These are phyloP conservation scores for Mythimna vitellina DNA, from an alignment of 2,888 invertebrate genomes.

Conservation along the genomic window DNA sequence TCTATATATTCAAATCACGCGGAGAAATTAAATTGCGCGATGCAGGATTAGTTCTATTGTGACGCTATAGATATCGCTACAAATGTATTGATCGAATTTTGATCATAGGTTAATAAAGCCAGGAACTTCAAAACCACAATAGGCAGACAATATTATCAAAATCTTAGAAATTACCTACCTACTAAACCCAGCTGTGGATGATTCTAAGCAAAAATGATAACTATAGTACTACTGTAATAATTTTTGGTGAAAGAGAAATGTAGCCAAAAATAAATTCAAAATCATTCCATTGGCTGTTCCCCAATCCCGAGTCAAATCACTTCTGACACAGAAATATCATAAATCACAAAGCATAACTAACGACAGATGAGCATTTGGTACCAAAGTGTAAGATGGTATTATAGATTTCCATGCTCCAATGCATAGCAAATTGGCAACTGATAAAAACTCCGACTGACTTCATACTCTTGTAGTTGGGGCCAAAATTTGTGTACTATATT, in stretches of 20 bases:
- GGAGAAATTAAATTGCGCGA: too few species aligned
- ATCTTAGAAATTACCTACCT: background rate
- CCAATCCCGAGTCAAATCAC: background rate
- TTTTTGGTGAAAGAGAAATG: background rate
- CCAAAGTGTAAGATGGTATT: background rate
- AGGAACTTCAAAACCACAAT: background rate
- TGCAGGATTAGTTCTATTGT: too few species aligned
- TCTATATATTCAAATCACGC: too few species aligned
- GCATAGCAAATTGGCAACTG: conserved; percentile 40
- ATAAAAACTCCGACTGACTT: conserved; percentile 3
- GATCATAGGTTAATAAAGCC: background rate
- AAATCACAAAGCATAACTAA: background rate
- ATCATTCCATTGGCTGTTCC: conserved; percentile 1
- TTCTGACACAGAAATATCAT: background rate
- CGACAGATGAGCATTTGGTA: background rate
- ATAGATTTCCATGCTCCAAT: conserved; percentile 22
- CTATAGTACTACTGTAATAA: background rate
- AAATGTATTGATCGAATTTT: background rate
- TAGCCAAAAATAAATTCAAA: background rate
- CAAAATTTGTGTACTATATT: conserved; percentile 9
- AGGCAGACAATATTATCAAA: background rate
- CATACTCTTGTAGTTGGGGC: background rate
- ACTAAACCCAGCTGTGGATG: background rate
- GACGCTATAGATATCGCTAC: too few species aligned
- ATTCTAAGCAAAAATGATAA: background rate